These are phyloP conservation scores for Lutraria lutraria DNA, from an alignment of 2,888 invertebrate species.

Conservation along the genomic window DNA sequence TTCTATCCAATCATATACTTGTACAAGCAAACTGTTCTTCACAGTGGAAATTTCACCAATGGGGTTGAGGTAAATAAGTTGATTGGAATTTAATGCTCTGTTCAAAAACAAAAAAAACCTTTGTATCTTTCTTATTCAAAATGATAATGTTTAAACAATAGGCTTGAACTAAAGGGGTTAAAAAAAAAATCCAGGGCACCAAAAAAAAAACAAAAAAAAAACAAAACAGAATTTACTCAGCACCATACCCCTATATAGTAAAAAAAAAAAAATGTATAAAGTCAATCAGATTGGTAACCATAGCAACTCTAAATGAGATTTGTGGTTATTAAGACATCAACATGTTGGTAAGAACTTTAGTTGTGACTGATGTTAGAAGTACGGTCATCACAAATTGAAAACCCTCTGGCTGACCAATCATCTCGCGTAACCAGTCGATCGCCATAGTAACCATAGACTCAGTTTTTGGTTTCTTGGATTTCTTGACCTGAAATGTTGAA, in stretches of 20 bases:
- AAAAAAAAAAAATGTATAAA: background rate
- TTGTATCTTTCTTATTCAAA: background rate
- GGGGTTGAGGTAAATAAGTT: background rate
- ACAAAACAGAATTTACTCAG: too few species aligned
- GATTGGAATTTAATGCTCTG: background rate
- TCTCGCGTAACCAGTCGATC: conserved; percentile 72
- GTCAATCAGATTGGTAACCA: background rate
- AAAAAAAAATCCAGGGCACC: background rate
- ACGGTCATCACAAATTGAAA: conserved; percentile 81
- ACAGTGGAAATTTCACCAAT: background rate
- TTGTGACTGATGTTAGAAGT: conserved; percentile 74
- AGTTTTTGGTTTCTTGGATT: conserved; percentile 41
- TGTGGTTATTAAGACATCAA: conserved; percentile 38
- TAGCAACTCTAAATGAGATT: background rate
- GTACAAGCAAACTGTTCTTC: background rate
- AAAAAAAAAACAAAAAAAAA: background rate
- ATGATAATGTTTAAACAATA: background rate
- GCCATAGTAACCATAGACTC: conserved; percentile 51
- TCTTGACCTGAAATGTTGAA: conserved; percentile 57
- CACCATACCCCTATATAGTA: background rate
- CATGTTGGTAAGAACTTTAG: conserved; percentile 51
- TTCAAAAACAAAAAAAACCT: background rate
- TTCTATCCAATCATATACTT: background rate
- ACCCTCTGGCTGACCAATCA: conserved; percentile 82
- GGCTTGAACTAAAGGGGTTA: background rate